phyloP scores from a whole-genome alignment of 2,797 vertebrate genomes.

The Gallinago solitaria region DNA sequence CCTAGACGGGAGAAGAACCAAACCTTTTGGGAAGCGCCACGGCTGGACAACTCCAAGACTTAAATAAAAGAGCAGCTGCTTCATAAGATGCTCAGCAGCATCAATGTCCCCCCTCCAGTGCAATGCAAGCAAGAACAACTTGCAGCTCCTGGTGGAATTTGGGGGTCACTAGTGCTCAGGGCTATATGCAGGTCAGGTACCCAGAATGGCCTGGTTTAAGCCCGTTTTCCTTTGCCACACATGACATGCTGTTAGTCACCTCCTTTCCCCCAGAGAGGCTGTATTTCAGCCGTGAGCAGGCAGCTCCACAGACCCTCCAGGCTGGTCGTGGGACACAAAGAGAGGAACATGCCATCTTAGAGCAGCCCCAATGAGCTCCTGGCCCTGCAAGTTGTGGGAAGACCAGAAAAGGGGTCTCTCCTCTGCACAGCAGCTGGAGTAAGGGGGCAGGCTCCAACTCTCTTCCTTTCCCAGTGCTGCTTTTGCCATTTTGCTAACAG shows the following conservation, averaged over 20 bases:
- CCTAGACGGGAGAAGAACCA: conserved; percentile 74
- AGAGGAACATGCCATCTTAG: neutral
- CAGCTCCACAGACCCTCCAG: neutral
- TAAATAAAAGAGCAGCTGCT: neutral
- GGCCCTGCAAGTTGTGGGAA: neutral
- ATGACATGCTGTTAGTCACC: neutral
- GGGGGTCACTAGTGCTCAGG: neutral
- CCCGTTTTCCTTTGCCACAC: neutral
- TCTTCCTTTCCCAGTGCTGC: neutral
- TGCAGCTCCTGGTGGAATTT: neutral
- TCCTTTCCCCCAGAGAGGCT: neutral
- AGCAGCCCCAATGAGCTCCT: neutral
- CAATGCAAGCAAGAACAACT: neutral
- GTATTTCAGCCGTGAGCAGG: neutral
- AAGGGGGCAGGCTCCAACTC: neutral
- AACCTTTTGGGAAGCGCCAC: neutral
- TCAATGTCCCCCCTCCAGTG: rapidly evolving
- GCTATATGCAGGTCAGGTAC: neutral
- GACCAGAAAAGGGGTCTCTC: neutral
- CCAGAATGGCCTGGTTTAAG: neutral
- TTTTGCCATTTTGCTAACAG: neutral
- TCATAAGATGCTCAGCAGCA: neutral
- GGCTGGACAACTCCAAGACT: neutral
- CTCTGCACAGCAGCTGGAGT: neutral
- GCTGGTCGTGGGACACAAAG: neutral